These are phyloP conservation scores for Aplysia californica DNA, from an alignment of 1,140 invertebrate species.

Conservation along the genomic window DNA sequence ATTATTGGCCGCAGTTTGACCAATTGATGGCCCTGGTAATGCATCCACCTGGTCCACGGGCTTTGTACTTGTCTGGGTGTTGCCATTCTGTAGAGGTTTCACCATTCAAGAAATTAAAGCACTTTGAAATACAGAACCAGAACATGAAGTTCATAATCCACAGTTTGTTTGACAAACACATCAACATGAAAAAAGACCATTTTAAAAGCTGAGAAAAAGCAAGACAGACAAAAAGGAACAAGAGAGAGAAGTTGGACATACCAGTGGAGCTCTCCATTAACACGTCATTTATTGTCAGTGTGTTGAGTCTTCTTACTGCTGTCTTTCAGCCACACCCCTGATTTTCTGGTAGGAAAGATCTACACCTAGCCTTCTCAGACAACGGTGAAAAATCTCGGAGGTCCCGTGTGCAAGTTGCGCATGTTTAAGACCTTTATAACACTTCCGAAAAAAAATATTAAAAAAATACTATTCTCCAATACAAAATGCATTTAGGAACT, in stretches of 20 bases:
- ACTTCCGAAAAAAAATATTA: no score
- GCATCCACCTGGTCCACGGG: neutral
- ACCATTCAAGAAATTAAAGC: neutral
- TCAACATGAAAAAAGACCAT: neutral
- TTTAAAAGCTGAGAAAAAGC: neutral
- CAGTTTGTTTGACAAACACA: neutral
- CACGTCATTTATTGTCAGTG: no score
- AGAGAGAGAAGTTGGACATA: neutral
- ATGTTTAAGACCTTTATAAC: no score
- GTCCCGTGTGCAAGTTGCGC: no score
- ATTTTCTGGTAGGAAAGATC: no score
- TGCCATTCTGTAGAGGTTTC: neutral
- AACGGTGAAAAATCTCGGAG: no score
- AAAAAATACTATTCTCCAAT: no score
- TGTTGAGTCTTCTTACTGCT: no score
- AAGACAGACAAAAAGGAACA: neutral
- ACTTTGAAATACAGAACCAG: neutral
- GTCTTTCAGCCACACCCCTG: no score
- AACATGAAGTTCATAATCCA: neutral
- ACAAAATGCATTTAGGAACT: no score
- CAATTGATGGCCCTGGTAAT: neutral
- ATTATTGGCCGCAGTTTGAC: neutral
- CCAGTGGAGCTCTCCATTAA: no score
- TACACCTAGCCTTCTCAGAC: no score
- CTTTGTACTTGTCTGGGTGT: slow-evolving; percentile 1